Evolutionary conservation across 2,888 invertebrate species (phyloP), one percentile per base, ranked within the genome.

Genomic region (Watsonalla cultraria): DNA sequence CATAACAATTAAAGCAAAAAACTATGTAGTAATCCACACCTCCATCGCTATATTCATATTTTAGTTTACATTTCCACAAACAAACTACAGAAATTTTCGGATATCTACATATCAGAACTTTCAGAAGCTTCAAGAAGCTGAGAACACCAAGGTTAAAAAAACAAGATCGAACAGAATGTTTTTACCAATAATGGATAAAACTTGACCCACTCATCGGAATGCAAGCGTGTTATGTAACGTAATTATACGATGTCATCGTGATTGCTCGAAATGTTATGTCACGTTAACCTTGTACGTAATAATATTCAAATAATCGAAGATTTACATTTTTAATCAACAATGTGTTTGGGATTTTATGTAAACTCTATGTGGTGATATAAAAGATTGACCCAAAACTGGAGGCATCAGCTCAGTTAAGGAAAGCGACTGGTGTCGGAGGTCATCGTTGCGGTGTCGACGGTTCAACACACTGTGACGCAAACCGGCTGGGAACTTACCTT

Each of bases 401-500:
- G 55, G 68, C 56, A 61, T 55, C 54, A 62, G 59, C 65, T 72
- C 65, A 70, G 61, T 59, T 70, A 70, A 76, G 72, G 78, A 80
- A 82, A 81, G 75, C 68, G 72, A 72, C 69, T 61, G 66, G 74
- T 76, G 82, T 78, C 84, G 72, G 75, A 80, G 88, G 85, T 88
- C 82, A 82, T 39, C 65, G 42, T 66, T 72, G 66, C 66, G 72
- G 56, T 66, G 73, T 69, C 75, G 65, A 62, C 69, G 72, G 79
- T 80, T 82, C 81, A 80, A 79, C 71, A 79, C 56, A 71, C 78
- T 74, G 66, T 86, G 84, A 85, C 68, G 84, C 81, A 87, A 88
- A 59, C 48, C 51, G 74, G 80, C 80, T 73, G 58, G 59, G 65
- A 69, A 59, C 59, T 57, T 58, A 67, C 60, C 66, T 70, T 66